phyloP scores from a whole-genome alignment of 1,140 invertebrate species.

The Apis mellifera region DNA sequence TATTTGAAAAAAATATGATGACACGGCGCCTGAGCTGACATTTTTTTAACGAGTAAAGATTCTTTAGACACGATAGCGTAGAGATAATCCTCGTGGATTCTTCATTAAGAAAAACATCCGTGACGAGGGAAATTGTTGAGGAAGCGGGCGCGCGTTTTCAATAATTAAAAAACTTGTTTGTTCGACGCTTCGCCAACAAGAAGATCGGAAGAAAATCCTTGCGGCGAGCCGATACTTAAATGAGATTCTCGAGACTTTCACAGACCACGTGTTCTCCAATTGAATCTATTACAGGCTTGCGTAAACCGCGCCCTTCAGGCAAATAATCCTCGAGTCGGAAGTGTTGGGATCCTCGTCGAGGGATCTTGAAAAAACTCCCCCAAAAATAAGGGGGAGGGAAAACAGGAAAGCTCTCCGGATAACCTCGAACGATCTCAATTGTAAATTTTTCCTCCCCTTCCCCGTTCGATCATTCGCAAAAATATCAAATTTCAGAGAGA shows the following conservation, averaged over 20 bases:
- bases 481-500: background rate
- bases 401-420: background rate
- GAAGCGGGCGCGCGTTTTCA: background rate
- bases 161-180: conserved; percentile 25
- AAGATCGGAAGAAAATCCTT: background rate
- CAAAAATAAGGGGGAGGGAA: too few species aligned
- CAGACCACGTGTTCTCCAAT: background rate
- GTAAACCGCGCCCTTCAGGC: conserved; percentile 17
- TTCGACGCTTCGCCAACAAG: background rate
- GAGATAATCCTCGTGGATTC: background rate
- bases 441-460: background rate
- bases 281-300: conserved; percentile 11
- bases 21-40: background rate
- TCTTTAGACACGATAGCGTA: background rate
- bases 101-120: background rate
- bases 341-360: background rate
- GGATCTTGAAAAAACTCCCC: background rate
- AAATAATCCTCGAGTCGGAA: conserved; percentile 14
- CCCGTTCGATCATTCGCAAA: background rate
- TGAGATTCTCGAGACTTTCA: conserved; percentile 12
- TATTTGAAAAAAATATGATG: background rate
- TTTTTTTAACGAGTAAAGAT: background rate
- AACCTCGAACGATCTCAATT: background rate
- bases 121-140: background rate
- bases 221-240: conserved; percentile 12